These are phyloP conservation scores for Iselma pallidipennis DNA, from an alignment of 2,888 invertebrate genomes.

Conservation along the genomic window DNA sequence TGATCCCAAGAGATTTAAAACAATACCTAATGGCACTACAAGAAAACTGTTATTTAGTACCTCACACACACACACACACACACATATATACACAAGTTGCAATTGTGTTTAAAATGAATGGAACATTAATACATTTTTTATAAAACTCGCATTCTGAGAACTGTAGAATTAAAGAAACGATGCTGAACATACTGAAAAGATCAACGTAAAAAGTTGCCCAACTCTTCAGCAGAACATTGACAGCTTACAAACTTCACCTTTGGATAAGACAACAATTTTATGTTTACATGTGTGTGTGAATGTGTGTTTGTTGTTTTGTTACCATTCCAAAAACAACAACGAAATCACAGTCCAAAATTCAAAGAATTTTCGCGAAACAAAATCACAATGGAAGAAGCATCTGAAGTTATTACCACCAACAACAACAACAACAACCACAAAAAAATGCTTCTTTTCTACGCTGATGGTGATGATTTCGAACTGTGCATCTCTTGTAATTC, in stretches of 20 bases:
- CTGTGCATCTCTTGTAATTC: conserved; percentile 64
- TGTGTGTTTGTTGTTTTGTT: neutral
- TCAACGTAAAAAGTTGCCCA: conserved; percentile 43
- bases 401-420: conserved; percentile 43
- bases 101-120: conserved; percentile 53
- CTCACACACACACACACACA: conserved; percentile 12
- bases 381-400: conserved; percentile 33
- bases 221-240: conserved; percentile 39
- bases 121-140: conserved; percentile 51
- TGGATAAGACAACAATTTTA: conserved; percentile 22
- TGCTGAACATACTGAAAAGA: conserved; percentile 44
- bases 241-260: conserved; percentile 31
- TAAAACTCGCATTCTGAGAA: conserved; percentile 44
- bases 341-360: conserved; percentile 14
- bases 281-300: too few relatives aligned
- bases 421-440: conserved; percentile 4
- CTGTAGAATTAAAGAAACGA: conserved; percentile 50
- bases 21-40: conserved; percentile 38
- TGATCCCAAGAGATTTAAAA: conserved; percentile 31
- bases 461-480: conserved; percentile 25
- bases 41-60: conserved; percentile 39
- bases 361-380: neutral
- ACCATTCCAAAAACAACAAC: conserved; percentile 1
- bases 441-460: conserved; percentile 31
- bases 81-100: conserved; percentile 41